These are phyloP conservation scores for Auanema freiburgensis DNA, from an alignment of 2,888 invertebrate genomes.

Conservation along the genomic window DNA sequence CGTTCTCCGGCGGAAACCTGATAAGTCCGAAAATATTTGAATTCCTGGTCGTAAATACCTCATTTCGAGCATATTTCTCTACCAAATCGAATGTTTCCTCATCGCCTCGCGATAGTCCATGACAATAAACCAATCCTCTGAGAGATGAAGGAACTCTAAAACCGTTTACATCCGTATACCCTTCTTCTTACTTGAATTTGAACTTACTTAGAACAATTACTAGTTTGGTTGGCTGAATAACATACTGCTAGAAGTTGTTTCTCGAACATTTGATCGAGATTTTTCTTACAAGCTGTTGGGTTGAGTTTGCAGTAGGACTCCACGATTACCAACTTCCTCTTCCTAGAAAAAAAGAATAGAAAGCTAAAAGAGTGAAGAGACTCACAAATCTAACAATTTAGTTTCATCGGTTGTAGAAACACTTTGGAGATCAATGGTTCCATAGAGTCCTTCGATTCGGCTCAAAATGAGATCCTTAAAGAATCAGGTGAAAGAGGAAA, in stretches of 20 bases:
- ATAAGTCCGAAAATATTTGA: not conserved
- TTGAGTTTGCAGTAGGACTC: conserved; percentile 13
- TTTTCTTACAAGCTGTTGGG: conserved; percentile 12
- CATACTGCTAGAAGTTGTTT: conserved; percentile 5
- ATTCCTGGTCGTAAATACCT: conserved; percentile 10
- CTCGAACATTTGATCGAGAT: not conserved
- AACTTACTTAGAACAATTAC: conserved; percentile 14
- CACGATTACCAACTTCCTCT: conserved; percentile 7
- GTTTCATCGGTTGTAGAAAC: no score
- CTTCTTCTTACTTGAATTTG: conserved; percentile 5
- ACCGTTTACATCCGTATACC: not conserved
- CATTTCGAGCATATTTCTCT: conserved; percentile 23
- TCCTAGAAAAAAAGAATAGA: conserved; percentile 10
- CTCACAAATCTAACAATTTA: no score
- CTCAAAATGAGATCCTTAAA: no score
- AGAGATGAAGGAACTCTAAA: conserved; percentile 41
- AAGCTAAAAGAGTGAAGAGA: no score
- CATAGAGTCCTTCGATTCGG: no score
- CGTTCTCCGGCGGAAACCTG: conserved; percentile 12
- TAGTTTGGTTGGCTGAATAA: conserved; percentile 8
- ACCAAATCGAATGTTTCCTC: conserved; percentile 31
- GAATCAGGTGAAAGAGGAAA: not conserved
- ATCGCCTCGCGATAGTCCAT: conserved; percentile 40
- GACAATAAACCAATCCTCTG: conserved; percentile 39
- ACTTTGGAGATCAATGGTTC: no score